phyloP scores from a whole-genome alignment of 2,888 invertebrate genomes.

The Pemphredon lugubris region DNA sequence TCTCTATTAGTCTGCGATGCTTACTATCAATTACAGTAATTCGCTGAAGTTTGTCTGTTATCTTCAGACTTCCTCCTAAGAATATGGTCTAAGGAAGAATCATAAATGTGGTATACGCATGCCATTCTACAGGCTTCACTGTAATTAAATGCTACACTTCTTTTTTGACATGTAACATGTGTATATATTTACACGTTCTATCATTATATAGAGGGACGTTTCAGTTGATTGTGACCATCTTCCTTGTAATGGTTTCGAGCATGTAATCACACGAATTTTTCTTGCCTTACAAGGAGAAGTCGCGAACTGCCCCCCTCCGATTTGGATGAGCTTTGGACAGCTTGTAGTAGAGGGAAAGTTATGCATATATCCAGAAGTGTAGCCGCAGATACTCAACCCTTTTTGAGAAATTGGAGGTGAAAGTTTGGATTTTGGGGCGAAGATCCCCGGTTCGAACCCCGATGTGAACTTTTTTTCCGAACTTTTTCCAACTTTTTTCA shows the following conservation, averaged over 20 bases:
- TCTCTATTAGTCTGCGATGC: conserved; percentile 46
- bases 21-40: conserved; percentile 48
- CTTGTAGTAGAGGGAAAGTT: too few relatives aligned
- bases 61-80: conserved; percentile 41
- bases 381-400: too few relatives aligned
- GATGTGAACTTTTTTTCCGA: too few relatives aligned
- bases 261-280: conserved; percentile 35
- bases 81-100: conserved; percentile 54
- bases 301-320: too few relatives aligned
- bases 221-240: conserved; percentile 72
- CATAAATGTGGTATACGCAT: conserved; percentile 43
- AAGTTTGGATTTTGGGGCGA: too few relatives aligned
- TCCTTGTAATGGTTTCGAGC: conserved; percentile 43
- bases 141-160: conserved; percentile 49
- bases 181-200: conserved; percentile 68
- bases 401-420: too few relatives aligned
- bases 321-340: too few relatives aligned
- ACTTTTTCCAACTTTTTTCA: too few relatives aligned
- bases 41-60: conserved; percentile 34
- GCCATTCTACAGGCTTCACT: conserved; percentile 48
- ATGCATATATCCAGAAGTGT: too few relatives aligned
- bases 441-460: too few relatives aligned
- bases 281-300: too few relatives aligned
- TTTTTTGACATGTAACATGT: conserved; percentile 50
- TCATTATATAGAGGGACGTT: conserved; percentile 56